Evolutionary conservation across 1,140 invertebrate species (phyloP).

Genomic region (Camponotus floridanus): DNA sequence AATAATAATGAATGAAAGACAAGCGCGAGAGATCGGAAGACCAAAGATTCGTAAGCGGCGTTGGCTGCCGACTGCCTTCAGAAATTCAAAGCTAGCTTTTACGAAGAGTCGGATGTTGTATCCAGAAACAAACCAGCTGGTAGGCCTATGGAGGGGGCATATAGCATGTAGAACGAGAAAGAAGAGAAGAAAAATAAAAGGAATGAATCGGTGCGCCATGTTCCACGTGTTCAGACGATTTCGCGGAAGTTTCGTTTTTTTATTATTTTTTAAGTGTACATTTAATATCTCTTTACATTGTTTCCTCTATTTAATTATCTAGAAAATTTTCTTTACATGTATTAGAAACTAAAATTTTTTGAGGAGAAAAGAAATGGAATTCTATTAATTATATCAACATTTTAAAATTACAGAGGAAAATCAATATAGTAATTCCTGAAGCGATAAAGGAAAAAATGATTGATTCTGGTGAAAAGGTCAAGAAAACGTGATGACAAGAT

Average conservation of each 20-base stretch:
- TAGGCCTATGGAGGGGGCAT: background rate
- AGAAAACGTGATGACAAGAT: background rate
- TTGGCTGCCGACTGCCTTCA: conserved; percentile 47
- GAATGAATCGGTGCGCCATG: background rate
- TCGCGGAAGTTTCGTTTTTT: background rate
- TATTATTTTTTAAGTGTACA: background rate
- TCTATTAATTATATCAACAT: no score
- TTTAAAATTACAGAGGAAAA: background rate
- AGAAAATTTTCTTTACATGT: no score
- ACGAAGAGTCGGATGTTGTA: conserved; percentile 53
- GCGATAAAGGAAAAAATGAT: conserved; percentile 3
- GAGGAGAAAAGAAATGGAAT: no score
- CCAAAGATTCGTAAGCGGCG: conserved; percentile 52
- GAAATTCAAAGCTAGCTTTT: conserved; percentile 48
- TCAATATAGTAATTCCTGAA: conserved; percentile 13
- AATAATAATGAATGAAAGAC: background rate
- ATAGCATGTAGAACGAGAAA: conserved; percentile 12
- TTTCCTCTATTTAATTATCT: no score
- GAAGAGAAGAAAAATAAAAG: conserved; percentile 40
- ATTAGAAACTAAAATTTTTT: no score
- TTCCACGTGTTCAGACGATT: background rate
- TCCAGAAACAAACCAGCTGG: conserved; percentile 68
- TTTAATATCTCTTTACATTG: no score
- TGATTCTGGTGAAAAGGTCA: background rate
- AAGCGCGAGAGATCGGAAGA: background rate